Conservation (phyloP, 1,140 invertebrate genomes). For the Luehdorfia chinensis region DNA sequence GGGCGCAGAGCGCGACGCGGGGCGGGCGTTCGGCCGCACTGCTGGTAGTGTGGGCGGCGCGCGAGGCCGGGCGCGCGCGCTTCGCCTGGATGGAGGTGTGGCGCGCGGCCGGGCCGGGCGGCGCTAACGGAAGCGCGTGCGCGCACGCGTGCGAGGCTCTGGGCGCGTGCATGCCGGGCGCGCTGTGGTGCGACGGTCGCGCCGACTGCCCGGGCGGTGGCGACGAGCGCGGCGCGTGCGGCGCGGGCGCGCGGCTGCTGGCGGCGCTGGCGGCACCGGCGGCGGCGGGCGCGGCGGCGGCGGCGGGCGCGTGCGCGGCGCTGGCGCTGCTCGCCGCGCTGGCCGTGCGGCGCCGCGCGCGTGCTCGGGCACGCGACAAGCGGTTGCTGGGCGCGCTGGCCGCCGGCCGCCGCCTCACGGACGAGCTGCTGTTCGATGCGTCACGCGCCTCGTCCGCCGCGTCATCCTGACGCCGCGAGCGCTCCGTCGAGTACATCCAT, state of each 20-base stretch:
- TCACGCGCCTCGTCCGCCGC: conserved; percentile 75
- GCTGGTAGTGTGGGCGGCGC: conserved; percentile 52
- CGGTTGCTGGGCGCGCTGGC: conserved; percentile 77
- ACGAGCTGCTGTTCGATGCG: conserved; percentile 80
- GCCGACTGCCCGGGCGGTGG: conserved; percentile 55
- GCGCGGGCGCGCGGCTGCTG: conserved; percentile 41
- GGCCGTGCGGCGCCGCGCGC: conserved; percentile 62
- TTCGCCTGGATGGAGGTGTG: conserved; percentile 63
- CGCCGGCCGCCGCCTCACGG: conserved; percentile 74
- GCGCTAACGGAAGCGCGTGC: conserved; percentile 38
- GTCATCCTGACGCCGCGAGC: conserved; percentile 88
- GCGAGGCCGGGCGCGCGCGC: conserved; percentile 43
- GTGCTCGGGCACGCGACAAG: conserved; percentile 35
- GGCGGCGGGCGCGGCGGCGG: conserved; percentile 54
- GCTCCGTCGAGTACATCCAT: conserved; percentile 92
- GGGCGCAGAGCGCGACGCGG: conserved; percentile 61
- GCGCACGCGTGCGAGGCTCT: conserved; percentile 40
- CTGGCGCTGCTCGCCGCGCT: conserved; percentile 39
- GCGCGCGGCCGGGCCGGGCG: conserved; percentile 31
- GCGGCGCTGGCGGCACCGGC: conserved; percentile 65
- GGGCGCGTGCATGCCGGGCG: conserved; percentile 55
- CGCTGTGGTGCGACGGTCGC: conserved; percentile 50
- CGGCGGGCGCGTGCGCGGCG: conserved; percentile 71
- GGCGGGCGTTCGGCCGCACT: conserved; percentile 37
- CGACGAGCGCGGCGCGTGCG: conserved; percentile 54